Evolutionary conservation across 2,888 invertebrate species (phyloP), one percentile per base, ranked within the genome.

Genomic region (Abrostola triplasia): DNA sequence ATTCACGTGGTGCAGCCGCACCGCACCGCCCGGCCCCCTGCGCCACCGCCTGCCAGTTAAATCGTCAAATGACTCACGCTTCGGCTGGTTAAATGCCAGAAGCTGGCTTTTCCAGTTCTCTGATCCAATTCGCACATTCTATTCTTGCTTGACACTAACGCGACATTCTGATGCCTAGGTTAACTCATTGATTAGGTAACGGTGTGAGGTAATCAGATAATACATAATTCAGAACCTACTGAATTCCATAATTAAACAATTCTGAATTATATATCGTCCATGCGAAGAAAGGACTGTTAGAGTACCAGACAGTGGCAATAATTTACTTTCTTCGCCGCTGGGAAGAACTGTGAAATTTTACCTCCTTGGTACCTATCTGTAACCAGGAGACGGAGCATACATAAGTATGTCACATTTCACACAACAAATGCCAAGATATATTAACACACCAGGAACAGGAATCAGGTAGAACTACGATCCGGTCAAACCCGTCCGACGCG

Each of bases 401-500:
- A 54, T 54, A 67, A 67, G 64, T 73, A 68, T 75, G 79, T 77
- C 77, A 77, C 65, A 75, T 81, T 81, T 83, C 80, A 84, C 82
- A 85, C 79, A 84, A 83, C 85, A 84, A 84, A 84, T 85, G 84
- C 86, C 88, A 85, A 81, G 80, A 84, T 85, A 81, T 90, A 90
- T 88, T 84, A 89, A 88, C 88, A 88, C 86, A 92, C 90, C 93
- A 94, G 94, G 94, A 94, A 93, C 94, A 93, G 94, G 93, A 94
- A 94, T 94, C 92, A 92, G 93, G 94, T 93, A 92, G 93, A 93
- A 91, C 94, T 93, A 94, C 94, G 92, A 93, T 94, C 93, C 93
- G 92, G 94, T 94, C 91, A 92, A 94, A 94, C 94, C 92, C 92
- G 94, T 94, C 94, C 90, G 86, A 91, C 93, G 93, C 92, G 94